Evolutionary conservation across 2,113 vertebrate genomes (phyloP), one percentile per base, ranked within the genome.

Genomic region (Anser brachyrhynchus): DNA sequence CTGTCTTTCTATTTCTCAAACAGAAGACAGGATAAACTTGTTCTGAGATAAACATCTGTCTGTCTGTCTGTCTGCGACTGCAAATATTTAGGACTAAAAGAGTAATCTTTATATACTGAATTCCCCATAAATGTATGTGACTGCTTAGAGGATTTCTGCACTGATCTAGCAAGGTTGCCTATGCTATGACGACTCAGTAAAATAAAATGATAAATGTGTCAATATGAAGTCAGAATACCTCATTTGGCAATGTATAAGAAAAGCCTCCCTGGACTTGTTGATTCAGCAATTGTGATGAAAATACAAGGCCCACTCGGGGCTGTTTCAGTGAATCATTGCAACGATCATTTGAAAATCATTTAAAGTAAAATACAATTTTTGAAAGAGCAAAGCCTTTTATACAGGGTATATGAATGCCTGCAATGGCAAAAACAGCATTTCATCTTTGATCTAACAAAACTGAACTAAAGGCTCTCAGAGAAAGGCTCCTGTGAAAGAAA

Each of bases 21-120:
- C 21, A 59, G 83, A 77, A 64, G 52, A 31, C 43, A 55, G 18
- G 15, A 72, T 57, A 81, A 92, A 92, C 61, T 51, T 84, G 51
- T 83, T 20, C 61, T 59, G 33, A 77, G 92, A 92, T 84, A 95
- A 95, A 89, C 52, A 92, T 88, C 69, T 93, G 66, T 55, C 90
- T 89, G 37, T 29, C 25, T 39, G 16, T n/a, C 69, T 71, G 29
- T 75, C 75, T 89, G 61, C 51, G 67, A 23, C 83, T 93, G 65
- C 65, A 93, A 64, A 69, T 49, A n/a, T 78, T 92, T 87, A 37
- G 44, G 14, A 67, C 41, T 80, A 39, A 64, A 70, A 46, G 57
- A 57, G 44, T 49, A 29, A 37, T 62, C 84, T 85, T 91, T 65
- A 57, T 61, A 43, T 81, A 29, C 25, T 52, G n/a, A 77, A 86